These are phyloP conservation scores for Sylvia atricapilla DNA, from an alignment of 2,113 vertebrate species.

Conservation along the genomic window DNA sequence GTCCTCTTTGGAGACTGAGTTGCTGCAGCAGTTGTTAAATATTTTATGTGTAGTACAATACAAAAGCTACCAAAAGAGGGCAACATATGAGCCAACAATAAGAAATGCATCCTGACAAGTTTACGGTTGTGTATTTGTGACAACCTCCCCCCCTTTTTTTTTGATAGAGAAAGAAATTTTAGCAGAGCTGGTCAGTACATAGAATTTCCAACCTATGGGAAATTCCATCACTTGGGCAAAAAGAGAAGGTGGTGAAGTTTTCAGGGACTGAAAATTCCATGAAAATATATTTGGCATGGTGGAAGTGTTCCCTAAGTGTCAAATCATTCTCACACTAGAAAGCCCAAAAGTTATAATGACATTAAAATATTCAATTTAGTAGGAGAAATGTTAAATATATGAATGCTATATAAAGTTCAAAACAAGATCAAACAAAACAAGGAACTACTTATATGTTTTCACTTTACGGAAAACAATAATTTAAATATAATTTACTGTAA, in stretches of 20 bases:
- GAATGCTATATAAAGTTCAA: constrained; percentile 1
- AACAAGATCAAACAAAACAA: not conserved
- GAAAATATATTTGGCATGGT: constrained; percentile 12
- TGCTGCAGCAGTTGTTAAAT: constrained; percentile 17
- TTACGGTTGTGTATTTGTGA: not conserved
- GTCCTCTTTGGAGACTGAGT: not conserved
- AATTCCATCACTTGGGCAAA: not conserved
- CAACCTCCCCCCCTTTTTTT: not conserved
- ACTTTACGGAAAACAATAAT: not conserved
- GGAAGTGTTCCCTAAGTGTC: constrained; percentile 22
- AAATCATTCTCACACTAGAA: constrained; percentile 34
- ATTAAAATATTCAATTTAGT: constrained; percentile 42
- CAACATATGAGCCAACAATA: constrained; percentile 67
- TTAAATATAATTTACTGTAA: not conserved
- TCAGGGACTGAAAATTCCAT: not conserved
- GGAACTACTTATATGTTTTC: not conserved
- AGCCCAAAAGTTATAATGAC: not conserved
- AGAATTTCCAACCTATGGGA: constrained; percentile 13
- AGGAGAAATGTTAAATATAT: constrained; percentile 8
- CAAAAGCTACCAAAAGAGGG: constrained; percentile 68
- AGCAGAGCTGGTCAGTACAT: not conserved
- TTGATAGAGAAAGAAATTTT: not conserved
- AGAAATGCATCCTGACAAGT: constrained; percentile 47
- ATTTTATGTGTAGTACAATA: constrained; percentile 56
- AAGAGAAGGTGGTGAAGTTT: constrained; percentile 19